phyloP scores from a whole-genome alignment of 2,888 invertebrate genomes.

The Ptychoptera contaminata region DNA sequence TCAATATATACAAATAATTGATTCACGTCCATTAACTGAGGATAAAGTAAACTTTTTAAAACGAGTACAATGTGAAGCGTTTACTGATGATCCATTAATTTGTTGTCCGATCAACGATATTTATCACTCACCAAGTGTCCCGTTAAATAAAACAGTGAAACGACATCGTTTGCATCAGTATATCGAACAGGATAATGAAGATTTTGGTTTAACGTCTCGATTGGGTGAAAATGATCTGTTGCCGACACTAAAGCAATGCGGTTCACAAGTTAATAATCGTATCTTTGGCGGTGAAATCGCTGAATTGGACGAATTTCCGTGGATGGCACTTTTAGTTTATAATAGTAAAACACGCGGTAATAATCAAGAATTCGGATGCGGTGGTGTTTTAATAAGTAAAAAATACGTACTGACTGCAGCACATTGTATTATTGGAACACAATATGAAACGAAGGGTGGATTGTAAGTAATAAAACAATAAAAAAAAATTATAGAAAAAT shows the following conservation, averaged over 20 bases:
- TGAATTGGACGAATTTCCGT: slow-evolving; percentile 46
- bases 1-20: slow-evolving; percentile 12
- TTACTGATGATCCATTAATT: slow-evolving; percentile 14
- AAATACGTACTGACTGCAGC: slow-evolving; percentile 45
- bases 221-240: background rate
- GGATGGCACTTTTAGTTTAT: slow-evolving; percentile 44
- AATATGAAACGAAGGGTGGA: slow-evolving; percentile 32
- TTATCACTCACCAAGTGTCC: background rate
- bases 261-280: slow-evolving; percentile 38
- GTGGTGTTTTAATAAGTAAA: slow-evolving; percentile 41
- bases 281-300: slow-evolving; percentile 45
- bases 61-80: slow-evolving; percentile 23
- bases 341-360: slow-evolving; percentile 19
- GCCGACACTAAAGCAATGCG: slow-evolving; percentile 28
- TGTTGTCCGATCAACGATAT: slow-evolving; percentile 25
- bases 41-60: slow-evolving; percentile 22
- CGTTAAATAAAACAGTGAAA: background rate
- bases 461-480: slow-evolving; percentile 32
- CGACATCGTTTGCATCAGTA: too few species aligned
- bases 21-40: slow-evolving; percentile 8
- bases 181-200: too few species aligned
- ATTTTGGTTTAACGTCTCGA: background rate
- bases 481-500: background rate
- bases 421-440: slow-evolving; percentile 40
- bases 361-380: slow-evolving; percentile 36